A percentile compares a stretch with the other conserved stretches of the same genome.
These are phyloP conservation scores for Sylvietta virens DNA, from an alignment of 2,113 vertebrate genomes.

Conservation along the genomic window DNA sequence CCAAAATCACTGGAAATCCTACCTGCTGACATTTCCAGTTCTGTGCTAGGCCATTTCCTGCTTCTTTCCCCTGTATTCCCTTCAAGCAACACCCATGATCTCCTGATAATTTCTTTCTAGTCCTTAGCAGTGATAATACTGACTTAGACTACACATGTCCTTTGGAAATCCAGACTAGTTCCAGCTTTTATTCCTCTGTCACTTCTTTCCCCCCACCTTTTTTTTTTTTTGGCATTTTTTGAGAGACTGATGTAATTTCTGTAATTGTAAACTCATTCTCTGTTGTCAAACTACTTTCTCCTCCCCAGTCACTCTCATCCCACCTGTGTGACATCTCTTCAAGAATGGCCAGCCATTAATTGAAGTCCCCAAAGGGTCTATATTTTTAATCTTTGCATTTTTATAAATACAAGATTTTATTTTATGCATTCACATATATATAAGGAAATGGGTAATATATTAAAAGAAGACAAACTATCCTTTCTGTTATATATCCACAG, in stretches of 20 bases:
- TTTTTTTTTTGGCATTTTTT: neutral
- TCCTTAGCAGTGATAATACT: neutral
- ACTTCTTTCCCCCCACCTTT: rapidly evolving
- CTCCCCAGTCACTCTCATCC: neutral
- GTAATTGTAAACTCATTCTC: neutral
- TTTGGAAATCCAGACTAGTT: neutral
- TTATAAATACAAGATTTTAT: neutral
- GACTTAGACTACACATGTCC: neutral
- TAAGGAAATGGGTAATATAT: neutral
- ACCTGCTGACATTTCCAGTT: neutral
- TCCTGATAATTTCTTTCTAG: neutral
- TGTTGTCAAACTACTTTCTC: neutral
- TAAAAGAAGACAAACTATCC: neutral
- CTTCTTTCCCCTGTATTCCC: neutral
- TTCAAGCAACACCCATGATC: neutral
- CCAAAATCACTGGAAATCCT: neutral
- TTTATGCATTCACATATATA: neutral
- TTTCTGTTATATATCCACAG: neutral
- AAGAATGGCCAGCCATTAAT: neutral
- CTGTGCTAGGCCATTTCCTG: neutral
- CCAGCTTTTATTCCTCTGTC: neutral
- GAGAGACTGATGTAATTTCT: neutral
- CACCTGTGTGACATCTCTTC: neutral
- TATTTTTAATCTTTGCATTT: neutral
- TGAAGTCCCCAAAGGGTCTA: neutral